Evolutionary conservation across 2,797 vertebrate genomes (phyloP).

Genomic region (Mico argentatus): DNA sequence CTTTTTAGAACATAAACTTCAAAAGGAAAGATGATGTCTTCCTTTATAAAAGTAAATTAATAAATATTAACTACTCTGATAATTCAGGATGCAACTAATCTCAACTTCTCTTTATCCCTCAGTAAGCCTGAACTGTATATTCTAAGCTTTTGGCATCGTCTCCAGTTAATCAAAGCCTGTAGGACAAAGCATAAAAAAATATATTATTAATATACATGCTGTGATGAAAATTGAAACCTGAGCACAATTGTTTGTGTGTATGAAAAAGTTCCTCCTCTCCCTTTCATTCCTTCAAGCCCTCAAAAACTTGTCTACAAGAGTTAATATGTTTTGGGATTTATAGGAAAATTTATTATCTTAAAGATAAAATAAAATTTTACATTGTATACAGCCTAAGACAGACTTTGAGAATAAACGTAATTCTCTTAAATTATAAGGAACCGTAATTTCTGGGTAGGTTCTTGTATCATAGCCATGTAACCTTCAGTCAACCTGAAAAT

Average conservation of each 20-base stretch:
- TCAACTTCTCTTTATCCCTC: background rate
- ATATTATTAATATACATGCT: background rate
- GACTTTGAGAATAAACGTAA: constrained; percentile 12
- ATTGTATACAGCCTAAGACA: constrained; percentile 52
- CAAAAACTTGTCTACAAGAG: constrained; percentile 56
- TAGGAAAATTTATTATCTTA: constrained; percentile 65
- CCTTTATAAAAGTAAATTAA: background rate
- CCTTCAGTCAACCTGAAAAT: constrained; percentile 55
- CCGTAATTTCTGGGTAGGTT: constrained; percentile 29
- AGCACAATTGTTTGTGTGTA: background rate
- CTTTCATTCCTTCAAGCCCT: background rate
- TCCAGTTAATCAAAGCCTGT: background rate
- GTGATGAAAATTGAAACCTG: background rate
- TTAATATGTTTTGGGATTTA: constrained; percentile 63
- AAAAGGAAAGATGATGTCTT: background rate
- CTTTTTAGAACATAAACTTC: background rate
- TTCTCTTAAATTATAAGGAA: constrained; percentile 59
- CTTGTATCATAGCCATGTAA: constrained; percentile 21
- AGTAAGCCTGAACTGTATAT: background rate
- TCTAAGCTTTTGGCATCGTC: background rate
- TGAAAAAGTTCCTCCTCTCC: background rate
- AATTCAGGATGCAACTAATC: background rate
- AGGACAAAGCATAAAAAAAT: background rate
- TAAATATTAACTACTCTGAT: background rate
- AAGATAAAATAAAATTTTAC: constrained; percentile 71